These are phyloP conservation scores for Elymnias hypermnestra DNA, from an alignment of 1,140 invertebrate species.

Conservation along the genomic window DNA sequence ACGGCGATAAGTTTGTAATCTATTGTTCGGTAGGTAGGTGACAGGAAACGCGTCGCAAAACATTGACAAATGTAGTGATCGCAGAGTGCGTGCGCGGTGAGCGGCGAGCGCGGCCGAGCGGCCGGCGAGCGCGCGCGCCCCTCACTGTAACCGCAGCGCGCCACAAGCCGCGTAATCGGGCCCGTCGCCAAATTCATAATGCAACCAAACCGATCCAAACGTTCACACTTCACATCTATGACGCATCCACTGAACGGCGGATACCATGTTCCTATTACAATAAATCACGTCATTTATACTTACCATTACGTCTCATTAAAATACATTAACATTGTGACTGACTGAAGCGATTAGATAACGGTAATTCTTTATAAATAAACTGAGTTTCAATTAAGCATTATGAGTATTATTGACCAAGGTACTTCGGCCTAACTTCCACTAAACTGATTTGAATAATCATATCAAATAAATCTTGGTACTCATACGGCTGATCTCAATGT, in stretches of 20 bases:
- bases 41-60: constrained; percentile 26
- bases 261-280: constrained; percentile 17
- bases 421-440: no score
- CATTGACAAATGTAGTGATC: constrained; percentile 4
- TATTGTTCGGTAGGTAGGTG: constrained; percentile 18
- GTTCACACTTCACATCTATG: no score
- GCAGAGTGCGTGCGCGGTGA: constrained; percentile 7
- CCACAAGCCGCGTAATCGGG: constrained; percentile 17
- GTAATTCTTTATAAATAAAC: background rate
- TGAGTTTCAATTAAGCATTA: no score
- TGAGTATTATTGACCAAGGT: no score
- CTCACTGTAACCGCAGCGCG: background rate
- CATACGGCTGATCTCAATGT: no score
- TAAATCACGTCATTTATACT: constrained; percentile 17
- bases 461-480: no score
- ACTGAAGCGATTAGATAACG: constrained; percentile 1
- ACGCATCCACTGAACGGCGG: constrained; percentile 16
- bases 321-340: background rate
- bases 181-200: constrained; percentile 29
- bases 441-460: no score
- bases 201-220: constrained; percentile 18
- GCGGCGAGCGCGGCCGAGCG: constrained; percentile 14
- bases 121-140: constrained; percentile 11
- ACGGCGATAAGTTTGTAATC: constrained; percentile 39
- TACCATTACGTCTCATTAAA: constrained; percentile 9